Base-by-base conservation (phyloP, 2,888 invertebrate genomes). In the Homarus gammarus region DNA sequence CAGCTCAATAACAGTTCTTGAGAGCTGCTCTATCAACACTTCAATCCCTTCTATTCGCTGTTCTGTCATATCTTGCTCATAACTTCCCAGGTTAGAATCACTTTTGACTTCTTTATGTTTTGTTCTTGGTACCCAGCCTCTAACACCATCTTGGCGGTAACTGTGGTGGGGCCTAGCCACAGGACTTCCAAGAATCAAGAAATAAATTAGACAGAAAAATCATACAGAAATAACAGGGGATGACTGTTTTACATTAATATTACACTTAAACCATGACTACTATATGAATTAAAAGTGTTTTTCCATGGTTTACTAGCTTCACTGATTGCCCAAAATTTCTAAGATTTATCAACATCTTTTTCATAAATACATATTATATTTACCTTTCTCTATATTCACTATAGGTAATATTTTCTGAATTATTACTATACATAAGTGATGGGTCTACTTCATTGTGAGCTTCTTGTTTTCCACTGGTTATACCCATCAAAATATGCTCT, bases 11-110 rank as follows among this genome's bases (percentile, higher is more conserved):
- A 91, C 78, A 15, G 88, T 89, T 22, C 79, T 82, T 44, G 87
- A 79, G 61, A 91, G 90, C 61, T 89, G 87, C 73, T 91, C 91
- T 27, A 90, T 90, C 27, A 90, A 36, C 18, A 77, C 86, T 75
- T 91, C 91, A 70, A 91, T 75, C 51, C 91, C 91, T 78, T 91
- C 91, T 79, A 91, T 91, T 44, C 91, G 72, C 51, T 91, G 88
- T 44, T 91, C 91, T 15, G 85, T 89, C 68, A 82, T 73, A 44
- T 85, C 89, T 49, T 79, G 44, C 61, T 73, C 73, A 56, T 89
- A 89, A 31, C 61, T 33, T n/a, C 77, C 88, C 8, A 89, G 18
- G 68, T 84, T 77, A 38, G 79, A 22, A 12, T 36, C 78, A 36
- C 15, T 38, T 6, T 49, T 49, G 31, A 40, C 83, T 81, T 81